phyloP scores from a whole-genome alignment of 2,113 vertebrate genomes.

The Oncorhynchus tshawytscha region DNA sequence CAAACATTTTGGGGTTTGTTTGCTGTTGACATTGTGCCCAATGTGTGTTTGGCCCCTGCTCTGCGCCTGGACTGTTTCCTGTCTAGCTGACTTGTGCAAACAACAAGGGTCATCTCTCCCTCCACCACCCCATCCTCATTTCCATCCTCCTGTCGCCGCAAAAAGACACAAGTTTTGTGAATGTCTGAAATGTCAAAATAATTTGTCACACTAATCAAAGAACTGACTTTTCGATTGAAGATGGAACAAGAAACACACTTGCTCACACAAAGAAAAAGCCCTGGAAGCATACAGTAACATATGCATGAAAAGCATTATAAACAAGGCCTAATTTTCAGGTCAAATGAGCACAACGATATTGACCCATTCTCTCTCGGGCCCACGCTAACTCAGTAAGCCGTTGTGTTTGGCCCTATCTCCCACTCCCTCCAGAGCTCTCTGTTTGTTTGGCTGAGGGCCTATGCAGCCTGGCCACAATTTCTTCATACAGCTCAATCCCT shows the following conservation, averaged over 20 bases:
- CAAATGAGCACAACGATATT: background rate
- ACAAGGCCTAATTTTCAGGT: background rate
- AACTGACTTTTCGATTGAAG: background rate
- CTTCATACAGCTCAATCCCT: background rate
- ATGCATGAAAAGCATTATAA: constrained; percentile 1
- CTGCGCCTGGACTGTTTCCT: constrained; percentile 13
- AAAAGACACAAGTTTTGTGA: background rate
- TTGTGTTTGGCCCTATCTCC: background rate
- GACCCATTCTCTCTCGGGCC: background rate
- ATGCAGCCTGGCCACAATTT: background rate
- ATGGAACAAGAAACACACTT: background rate
- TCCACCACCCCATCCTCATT: background rate
- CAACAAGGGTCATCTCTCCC: background rate
- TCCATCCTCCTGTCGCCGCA: background rate
- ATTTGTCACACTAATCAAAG: too few relatives aligned
- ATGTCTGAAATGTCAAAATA: too few relatives aligned
- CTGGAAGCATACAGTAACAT: background rate
- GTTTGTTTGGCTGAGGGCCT: background rate
- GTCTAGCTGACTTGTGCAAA: constrained; percentile 4
- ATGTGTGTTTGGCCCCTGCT: constrained; percentile 10
- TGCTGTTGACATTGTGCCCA: constrained; percentile 19
- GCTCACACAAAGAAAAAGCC: background rate
- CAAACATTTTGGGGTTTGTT: constrained; percentile 21
- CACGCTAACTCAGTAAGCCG: background rate
- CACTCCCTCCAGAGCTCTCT: background rate